These are phyloP conservation scores for Melitaea cinxia DNA, from an alignment of 1,140 invertebrate species.

Conservation along the genomic window DNA sequence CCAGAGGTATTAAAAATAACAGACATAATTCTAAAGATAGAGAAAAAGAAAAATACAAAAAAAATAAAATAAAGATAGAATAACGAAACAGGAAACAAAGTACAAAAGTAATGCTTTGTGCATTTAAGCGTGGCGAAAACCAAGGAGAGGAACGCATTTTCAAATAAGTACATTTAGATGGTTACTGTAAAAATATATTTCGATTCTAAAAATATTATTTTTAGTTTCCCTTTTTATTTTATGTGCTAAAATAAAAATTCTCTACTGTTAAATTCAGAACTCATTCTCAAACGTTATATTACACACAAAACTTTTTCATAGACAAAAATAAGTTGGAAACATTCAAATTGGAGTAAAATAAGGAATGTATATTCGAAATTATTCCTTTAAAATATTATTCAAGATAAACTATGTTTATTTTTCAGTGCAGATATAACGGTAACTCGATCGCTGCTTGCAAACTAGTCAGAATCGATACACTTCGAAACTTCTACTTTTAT, in stretches of 20 bases:
- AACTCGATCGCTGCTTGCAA: not conserved
- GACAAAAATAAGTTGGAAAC: not conserved
- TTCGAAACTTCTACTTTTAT: constrained; percentile 18
- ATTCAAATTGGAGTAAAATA: not conserved
- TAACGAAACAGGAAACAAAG: constrained; percentile 34
- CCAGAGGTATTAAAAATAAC: constrained; percentile 12
- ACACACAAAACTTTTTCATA: no score
- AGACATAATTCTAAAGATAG: constrained; percentile 24
- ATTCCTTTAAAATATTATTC: constrained; percentile 1
- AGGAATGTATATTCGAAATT: not conserved
- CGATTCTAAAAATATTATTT: not conserved
- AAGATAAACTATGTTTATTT: not conserved
- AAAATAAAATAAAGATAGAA: constrained; percentile 31
- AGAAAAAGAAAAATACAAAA: constrained; percentile 22
- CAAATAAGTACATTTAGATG: constrained; percentile 28
- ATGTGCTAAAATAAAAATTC: not conserved
- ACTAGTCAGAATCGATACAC: constrained; percentile 1
- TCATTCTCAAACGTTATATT: no score
- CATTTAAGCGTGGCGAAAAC: constrained; percentile 32
- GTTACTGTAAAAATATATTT: constrained; percentile 2
- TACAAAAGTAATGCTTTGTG: constrained; percentile 36
- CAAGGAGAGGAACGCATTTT: constrained; percentile 29
- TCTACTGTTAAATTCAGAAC: no score
- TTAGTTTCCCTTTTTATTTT: not conserved
- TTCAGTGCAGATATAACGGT: not conserved